phyloP scores from a whole-genome alignment of 2,888 invertebrate species.

The Phortica okadai region DNA sequence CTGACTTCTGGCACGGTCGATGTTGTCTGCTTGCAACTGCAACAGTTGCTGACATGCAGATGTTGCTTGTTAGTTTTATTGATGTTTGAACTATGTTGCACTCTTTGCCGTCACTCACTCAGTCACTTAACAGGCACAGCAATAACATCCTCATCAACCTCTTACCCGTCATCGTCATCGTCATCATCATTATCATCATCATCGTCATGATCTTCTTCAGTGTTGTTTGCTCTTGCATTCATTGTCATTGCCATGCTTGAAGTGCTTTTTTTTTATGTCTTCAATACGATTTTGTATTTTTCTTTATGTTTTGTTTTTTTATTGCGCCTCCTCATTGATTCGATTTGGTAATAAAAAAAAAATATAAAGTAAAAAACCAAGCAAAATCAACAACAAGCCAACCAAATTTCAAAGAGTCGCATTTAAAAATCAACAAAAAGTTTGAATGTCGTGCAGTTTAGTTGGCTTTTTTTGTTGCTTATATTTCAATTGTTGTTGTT shows the following conservation, averaged over 20 bases:
- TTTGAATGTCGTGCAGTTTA: not conserved
- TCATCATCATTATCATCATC: not conserved
- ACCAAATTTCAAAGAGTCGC: not conserved
- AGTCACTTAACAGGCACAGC: not conserved
- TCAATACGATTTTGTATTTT: not conserved
- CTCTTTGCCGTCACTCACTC: slow-evolving; percentile 9
- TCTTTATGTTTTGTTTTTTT: slow-evolving; percentile 10
- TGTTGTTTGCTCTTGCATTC: slow-evolving; percentile 3
- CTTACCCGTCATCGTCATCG: slow-evolving; percentile 1
- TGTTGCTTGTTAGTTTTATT: slow-evolving; percentile 22
- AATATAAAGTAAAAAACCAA: not conserved
- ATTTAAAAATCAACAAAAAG: slow-evolving; percentile 6
- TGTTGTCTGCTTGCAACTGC: slow-evolving; percentile 17
- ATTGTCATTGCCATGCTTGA: slow-evolving; percentile 26
- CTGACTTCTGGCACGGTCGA: not conserved
- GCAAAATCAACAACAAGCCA: too few relatives aligned
- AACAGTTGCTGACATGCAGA: slow-evolving; percentile 13
- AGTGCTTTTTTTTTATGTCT: slow-evolving; percentile 4
- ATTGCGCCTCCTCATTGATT: slow-evolving; percentile 8
- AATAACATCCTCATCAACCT: not conserved
- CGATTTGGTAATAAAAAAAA: slow-evolving; percentile 15
- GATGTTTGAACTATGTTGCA: slow-evolving; percentile 6
- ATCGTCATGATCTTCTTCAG: not conserved
- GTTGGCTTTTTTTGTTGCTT: not conserved
- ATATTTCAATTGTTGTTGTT: not conserved